Evolutionary conservation across 1,140 invertebrate genomes (phyloP).

Genomic region (Zeugodacus cucurbitae): DNA sequence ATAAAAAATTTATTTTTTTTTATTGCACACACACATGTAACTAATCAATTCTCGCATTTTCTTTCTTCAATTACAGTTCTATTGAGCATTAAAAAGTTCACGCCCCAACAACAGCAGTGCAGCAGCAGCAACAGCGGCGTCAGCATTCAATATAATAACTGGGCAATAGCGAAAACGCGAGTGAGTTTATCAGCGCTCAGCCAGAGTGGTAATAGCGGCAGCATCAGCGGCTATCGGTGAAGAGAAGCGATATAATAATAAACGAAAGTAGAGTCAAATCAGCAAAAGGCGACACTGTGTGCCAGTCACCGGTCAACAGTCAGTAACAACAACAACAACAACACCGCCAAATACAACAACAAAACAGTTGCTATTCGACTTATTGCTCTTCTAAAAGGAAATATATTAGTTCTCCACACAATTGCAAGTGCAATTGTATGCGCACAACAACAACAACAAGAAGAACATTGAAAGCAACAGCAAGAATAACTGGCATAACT

Average conservation of each 20-base stretch:
- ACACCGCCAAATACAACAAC: background rate
- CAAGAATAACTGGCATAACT: background rate
- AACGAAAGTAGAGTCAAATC: background rate
- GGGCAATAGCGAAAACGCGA: background rate
- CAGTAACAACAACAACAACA: background rate
- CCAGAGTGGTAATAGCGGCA: background rate
- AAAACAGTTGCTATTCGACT: slow-evolving; percentile 22
- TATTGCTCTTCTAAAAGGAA: background rate
- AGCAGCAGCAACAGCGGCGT: too few species aligned
- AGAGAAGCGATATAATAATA: background rate
- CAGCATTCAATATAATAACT: background rate
- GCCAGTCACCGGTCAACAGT: slow-evolving; percentile 13
- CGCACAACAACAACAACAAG: background rate
- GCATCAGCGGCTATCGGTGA: background rate
- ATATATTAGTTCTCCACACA: background rate
- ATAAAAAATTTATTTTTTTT: background rate
- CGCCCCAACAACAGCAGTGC: background rate
- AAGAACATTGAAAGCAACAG: background rate
- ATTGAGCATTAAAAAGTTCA: background rate
- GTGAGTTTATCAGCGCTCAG: background rate
- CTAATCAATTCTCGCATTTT: background rate
- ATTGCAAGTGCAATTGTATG: background rate
- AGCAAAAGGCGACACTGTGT: slow-evolving; percentile 28
- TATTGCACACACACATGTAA: background rate
- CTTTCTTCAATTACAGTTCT: slow-evolving; percentile 29